These are phyloP conservation scores for Stegana nigrithorax DNA, from an alignment of 2,888 invertebrate genomes.

Conservation along the genomic window DNA sequence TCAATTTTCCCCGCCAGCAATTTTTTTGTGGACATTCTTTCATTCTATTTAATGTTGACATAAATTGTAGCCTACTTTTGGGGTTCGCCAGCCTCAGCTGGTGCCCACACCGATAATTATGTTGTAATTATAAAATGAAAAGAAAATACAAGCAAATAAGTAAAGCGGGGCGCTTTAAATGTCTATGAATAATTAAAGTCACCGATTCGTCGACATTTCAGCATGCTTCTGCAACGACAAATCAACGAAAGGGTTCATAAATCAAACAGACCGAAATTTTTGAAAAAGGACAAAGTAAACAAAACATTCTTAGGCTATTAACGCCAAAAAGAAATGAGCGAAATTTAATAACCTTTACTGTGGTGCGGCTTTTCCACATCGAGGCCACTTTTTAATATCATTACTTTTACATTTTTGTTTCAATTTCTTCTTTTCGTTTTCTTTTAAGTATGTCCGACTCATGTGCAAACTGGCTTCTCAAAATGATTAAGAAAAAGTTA, in stretches of 20 bases:
- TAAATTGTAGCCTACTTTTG: no score
- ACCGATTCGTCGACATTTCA: neutral
- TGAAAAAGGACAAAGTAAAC: neutral
- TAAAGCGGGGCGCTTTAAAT: neutral
- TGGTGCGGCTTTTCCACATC: no score
- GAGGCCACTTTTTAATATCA: no score
- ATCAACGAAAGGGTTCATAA: constrained; percentile 6
- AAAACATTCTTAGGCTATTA: neutral
- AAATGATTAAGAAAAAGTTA: neutral
- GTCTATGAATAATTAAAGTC: constrained; percentile 1
- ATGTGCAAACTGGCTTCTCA: neutral
- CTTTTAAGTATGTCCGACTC: no score
- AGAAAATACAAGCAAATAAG: neutral
- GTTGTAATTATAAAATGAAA: neutral
- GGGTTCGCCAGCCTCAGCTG: neutral
- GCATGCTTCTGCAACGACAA: neutral
- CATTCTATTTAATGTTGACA: no score
- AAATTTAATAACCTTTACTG: neutral
- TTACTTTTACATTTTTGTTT: neutral
- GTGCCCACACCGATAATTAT: neutral
- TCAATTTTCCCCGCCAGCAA: no score
- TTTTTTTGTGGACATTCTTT: no score
- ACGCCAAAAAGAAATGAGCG: neutral
- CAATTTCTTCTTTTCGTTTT: no score
- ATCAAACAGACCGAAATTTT: neutral